Conservation (phyloP, 2,888 invertebrate species). For the Listrodromus nycthemerus region DNA sequence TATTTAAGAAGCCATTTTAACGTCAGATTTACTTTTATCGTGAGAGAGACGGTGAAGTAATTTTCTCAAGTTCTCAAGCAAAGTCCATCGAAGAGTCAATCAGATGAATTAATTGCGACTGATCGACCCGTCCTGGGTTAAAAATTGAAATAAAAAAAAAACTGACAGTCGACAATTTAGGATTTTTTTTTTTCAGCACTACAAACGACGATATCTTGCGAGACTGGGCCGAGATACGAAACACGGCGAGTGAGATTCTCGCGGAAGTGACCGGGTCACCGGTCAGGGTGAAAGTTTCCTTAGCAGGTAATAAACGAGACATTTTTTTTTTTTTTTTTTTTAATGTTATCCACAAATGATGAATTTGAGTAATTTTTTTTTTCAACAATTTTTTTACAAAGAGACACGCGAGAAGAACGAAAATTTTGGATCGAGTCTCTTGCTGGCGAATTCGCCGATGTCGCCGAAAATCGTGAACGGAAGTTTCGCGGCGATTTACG, state of each 20-base stretch:
- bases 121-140: too few relatives aligned
- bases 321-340: too few relatives aligned
- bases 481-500: slow-evolving; percentile 96
- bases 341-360: neutral
- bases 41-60: too few relatives aligned
- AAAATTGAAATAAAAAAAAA: neutral
- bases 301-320: slow-evolving; percentile 88
- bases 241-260: slow-evolving; percentile 90
- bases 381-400: slow-evolving; percentile 77
- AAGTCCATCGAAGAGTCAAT: too few relatives aligned
- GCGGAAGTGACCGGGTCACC: slow-evolving; percentile 86
- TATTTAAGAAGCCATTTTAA: too few relatives aligned
- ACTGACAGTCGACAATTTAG: neutral
- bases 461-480: slow-evolving; percentile 98
- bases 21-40: too few relatives aligned
- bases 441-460: slow-evolving; percentile 97
- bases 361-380: neutral
- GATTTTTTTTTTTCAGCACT: slow-evolving; percentile 84
- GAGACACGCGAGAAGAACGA: slow-evolving; percentile 94
- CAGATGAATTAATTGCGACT: too few relatives aligned
- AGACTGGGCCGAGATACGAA: slow-evolving; percentile 95
- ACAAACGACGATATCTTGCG: slow-evolving; percentile 91
- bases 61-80: too few relatives aligned
- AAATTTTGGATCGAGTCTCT: slow-evolving; percentile 96
- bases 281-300: slow-evolving; percentile 88